Conservation (phyloP, 2,113 vertebrate species). For the Trichechus manatus region DNA sequence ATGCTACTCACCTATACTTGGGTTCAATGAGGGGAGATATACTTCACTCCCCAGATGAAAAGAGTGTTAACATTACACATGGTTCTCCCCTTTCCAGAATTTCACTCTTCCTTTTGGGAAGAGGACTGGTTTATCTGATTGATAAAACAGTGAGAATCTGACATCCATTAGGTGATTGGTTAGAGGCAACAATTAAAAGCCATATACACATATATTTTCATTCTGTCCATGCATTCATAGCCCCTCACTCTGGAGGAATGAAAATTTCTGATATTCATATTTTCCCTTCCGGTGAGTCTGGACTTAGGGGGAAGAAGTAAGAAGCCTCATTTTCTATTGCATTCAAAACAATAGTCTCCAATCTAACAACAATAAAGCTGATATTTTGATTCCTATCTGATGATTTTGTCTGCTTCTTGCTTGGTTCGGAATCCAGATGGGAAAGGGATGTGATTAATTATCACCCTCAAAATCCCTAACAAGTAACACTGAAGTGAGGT, state of each 20-base stretch:
- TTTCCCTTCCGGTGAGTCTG: not conserved
- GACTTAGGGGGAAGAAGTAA: not conserved
- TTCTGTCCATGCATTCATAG: not conserved
- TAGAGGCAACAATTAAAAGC: not conserved
- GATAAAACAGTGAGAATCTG: not conserved
- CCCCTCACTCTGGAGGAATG: not conserved
- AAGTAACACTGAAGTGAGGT: not conserved
- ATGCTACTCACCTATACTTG: not conserved
- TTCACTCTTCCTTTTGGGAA: not conserved
- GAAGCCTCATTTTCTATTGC: not conserved
- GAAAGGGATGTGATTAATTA: slow-evolving; percentile 65
- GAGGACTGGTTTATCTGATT: not conserved
- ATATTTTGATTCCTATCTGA: slow-evolving; percentile 27
- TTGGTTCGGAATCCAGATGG: slow-evolving; percentile 50
- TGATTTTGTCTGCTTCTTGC: not conserved
- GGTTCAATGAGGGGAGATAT: not conserved
- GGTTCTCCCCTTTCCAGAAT: not conserved
- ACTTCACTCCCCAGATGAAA: not conserved
- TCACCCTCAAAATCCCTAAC: slow-evolving; percentile 32
- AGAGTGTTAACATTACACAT: not conserved
- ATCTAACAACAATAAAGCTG: slow-evolving; percentile 22
- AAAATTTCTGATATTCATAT: not conserved
- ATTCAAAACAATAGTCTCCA: not conserved
- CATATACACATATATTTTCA: not conserved
- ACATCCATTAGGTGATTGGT: not conserved